These are phyloP conservation scores for Penelope pileata DNA, from an alignment of 2,113 vertebrate genomes.

Conservation along the genomic window DNA sequence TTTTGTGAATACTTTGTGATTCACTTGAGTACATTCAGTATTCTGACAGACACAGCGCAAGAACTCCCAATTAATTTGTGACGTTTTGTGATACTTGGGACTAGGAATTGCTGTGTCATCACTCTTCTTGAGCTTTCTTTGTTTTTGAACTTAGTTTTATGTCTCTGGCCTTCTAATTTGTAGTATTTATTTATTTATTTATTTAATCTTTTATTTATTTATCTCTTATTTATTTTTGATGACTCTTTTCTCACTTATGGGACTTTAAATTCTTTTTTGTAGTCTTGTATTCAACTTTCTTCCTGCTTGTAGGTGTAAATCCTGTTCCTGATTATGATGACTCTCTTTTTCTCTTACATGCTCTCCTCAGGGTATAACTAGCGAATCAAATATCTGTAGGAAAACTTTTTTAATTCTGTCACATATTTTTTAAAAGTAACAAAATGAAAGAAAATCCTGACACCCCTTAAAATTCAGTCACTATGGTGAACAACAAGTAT, in stretches of 20 bases:
- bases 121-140: not conserved
- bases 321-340: not conserved
- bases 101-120: not conserved
- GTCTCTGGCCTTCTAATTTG: not conserved
- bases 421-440: not conserved
- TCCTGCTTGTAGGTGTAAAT: not conserved
- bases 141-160: not conserved
- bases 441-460: not conserved
- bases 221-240: not conserved
- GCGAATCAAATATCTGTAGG: not conserved
- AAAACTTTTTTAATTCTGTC: not conserved
- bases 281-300: not conserved
- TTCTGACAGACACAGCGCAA: not conserved
- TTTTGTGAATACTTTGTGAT: not conserved
- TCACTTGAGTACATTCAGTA: not conserved
- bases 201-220: too few species aligned
- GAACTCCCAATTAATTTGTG: not conserved
- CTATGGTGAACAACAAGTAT: not conserved
- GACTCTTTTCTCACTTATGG: not conserved
- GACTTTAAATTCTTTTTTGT: not conserved
- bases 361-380: not conserved
- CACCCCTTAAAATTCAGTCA: not conserved
- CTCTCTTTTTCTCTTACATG: not conserved
- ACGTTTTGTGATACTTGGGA: not conserved
- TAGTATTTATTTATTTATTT: not conserved